Evolutionary conservation across 2,113 vertebrate species (phyloP).

Genomic region (Oenanthe melanoleuca): DNA sequence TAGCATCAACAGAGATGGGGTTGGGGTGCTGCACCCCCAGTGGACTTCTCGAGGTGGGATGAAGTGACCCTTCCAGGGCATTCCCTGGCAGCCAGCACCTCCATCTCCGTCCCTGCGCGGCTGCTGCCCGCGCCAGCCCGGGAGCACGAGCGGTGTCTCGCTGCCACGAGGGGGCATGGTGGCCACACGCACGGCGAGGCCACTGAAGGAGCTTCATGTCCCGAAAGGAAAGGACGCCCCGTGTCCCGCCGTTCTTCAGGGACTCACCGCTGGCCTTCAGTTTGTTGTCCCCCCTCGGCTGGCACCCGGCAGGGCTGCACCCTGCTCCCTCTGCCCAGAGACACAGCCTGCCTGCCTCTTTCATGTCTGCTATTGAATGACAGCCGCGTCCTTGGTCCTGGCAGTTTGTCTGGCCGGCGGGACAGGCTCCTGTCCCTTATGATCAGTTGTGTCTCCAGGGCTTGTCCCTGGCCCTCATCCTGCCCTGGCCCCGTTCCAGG

Average conservation of each 20-base stretch:
- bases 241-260: fast-evolving
- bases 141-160: background rate
- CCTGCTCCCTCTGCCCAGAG: fast-evolving
- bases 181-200: background rate
- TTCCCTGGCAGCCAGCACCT: background rate
- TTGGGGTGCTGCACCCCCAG: background rate
- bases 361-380: background rate
- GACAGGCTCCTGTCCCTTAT: background rate
- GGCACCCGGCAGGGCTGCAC: background rate
- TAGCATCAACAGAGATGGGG: background rate
- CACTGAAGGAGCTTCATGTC: fast-evolving
- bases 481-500: background rate
- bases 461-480: background rate
- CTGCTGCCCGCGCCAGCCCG: background rate
- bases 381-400: background rate
- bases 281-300: background rate
- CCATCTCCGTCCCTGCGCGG: background rate
- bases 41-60: background rate
- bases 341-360: background rate
- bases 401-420: background rate
- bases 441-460: background rate
- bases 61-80: background rate
- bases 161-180: slow-evolving; percentile 62
- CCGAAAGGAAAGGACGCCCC: background rate
- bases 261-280: fast-evolving